Conservation (phyloP, 2,113 vertebrate genomes). For the Spilogale gracilis region DNA sequence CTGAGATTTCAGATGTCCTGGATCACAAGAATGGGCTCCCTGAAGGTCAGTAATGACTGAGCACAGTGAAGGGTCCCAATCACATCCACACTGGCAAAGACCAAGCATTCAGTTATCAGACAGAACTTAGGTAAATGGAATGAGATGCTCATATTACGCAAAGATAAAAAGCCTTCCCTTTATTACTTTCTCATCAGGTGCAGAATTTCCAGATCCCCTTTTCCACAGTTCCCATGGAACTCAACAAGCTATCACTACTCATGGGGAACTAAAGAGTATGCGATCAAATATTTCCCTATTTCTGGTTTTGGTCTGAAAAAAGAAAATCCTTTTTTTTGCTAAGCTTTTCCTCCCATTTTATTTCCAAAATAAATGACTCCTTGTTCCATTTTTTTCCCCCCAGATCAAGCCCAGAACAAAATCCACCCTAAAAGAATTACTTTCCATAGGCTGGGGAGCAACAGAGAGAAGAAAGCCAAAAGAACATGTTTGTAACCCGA, state of each 20-base stretch:
- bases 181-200: neutral
- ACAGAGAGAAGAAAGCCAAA: neutral
- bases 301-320: conserved; percentile 27
- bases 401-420: neutral
- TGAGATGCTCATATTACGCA: neutral
- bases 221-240: neutral
- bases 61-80: neutral
- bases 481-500: neutral
- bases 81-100: neutral
- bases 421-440: neutral
- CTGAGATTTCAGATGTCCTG: neutral
- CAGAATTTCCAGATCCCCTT: neutral
- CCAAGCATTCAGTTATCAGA: neutral
- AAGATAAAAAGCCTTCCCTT: neutral
- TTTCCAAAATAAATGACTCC: conserved; percentile 26
- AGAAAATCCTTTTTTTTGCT: neutral
- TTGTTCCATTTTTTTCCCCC: conserved; percentile 1
- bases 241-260: neutral
- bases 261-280: neutral
- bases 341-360: neutral
- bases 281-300: neutral
- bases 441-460: neutral
- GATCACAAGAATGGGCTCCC: neutral
- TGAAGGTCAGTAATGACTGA: neutral
- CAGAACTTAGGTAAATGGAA: neutral